Evolutionary conservation across 2,797 vertebrate genomes (phyloP), one percentile per base, ranked within the genome.

Genomic region (Streptopelia turtur): DNA sequence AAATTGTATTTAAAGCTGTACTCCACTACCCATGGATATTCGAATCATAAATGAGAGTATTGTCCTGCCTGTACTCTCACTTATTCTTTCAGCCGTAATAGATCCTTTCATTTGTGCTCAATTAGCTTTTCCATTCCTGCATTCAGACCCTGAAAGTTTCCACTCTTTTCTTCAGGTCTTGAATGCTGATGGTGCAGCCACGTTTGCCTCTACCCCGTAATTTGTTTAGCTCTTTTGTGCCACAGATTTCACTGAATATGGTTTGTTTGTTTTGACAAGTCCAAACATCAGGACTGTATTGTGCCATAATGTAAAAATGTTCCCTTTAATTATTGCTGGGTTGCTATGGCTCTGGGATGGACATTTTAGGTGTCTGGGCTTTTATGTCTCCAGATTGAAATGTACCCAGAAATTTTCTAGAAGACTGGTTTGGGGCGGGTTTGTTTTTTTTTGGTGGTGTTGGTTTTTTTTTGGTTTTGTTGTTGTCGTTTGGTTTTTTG

Each of bases 261-360:
- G 89, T 97, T 97, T 95, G 94, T 97, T 98, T 97, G 96, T 98
- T 97, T 97, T 97, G 97, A 96, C 95, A 97, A 83, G 89, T 71
- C 89, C 89, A 52, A 65, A 94, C 89, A 86, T 83, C 71, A 2
- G 60, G 83, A 49, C 52, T 57, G 11, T 61, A 50, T 79, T 90
- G 85, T 96, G 86, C 92, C 84, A 69, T 94, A 95, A 95, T 57
- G 88, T 59, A 89, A 91, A 94, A 96, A 87, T 79, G 79, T 94
- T 94, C 94, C 86, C 92, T 90, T 92, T 93, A 94, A 92, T 97
- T 97, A 97, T 76, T 95, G 82, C 53, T 13, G 89, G 56, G 84
- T 66, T 76, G 25, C 70, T 28, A 5, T 0, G 0, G 90, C 83
- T 94, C 63, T 78, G 82, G 37, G 89, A 63, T 76, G 59, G 87